A percentile compares a stretch with the other conserved stretches of the same genome.
These are phyloP conservation scores for Epizoanthus ramosus DNA, from an alignment of 92 coral and sea anemone species.

Conservation along the genomic window DNA sequence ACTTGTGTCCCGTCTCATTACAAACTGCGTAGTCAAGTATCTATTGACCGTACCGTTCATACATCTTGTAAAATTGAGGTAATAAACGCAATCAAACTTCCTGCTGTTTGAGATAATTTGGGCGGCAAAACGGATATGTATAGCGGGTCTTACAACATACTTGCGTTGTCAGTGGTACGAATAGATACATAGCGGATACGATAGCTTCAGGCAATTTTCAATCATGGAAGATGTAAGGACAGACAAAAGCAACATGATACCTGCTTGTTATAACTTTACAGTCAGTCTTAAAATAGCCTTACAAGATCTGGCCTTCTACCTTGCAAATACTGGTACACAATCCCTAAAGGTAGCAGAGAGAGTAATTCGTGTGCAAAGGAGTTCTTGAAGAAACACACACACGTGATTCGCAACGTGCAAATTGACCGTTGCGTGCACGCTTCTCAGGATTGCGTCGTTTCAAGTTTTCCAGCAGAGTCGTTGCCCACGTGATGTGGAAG, in stretches of 20 bases:
- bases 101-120: too few relatives aligned
- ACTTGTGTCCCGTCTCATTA: too few relatives aligned
- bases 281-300: not conserved
- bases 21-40: too few relatives aligned
- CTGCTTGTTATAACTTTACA: not conserved
- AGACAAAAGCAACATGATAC: not conserved
- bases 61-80: too few relatives aligned
- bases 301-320: too few relatives aligned
- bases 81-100: too few relatives aligned
- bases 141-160: not conserved
- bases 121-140: not conserved
- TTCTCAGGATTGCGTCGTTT: not conserved
- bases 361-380: too few relatives aligned
- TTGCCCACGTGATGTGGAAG: not conserved
- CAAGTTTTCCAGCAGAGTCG: not conserved
- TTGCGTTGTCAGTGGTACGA: not conserved
- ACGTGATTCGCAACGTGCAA: not conserved
- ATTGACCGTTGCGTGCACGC: not conserved
- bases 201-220: constrained; percentile 30
- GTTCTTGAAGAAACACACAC: not conserved
- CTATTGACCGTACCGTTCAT: too few relatives aligned
- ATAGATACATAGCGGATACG: not conserved
- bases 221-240: not conserved
- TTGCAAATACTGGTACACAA: too few relatives aligned
- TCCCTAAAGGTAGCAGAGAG: too few relatives aligned